Conservation (phyloP, 2,888 invertebrate genomes). For the Sphaerophoria taeniata region DNA sequence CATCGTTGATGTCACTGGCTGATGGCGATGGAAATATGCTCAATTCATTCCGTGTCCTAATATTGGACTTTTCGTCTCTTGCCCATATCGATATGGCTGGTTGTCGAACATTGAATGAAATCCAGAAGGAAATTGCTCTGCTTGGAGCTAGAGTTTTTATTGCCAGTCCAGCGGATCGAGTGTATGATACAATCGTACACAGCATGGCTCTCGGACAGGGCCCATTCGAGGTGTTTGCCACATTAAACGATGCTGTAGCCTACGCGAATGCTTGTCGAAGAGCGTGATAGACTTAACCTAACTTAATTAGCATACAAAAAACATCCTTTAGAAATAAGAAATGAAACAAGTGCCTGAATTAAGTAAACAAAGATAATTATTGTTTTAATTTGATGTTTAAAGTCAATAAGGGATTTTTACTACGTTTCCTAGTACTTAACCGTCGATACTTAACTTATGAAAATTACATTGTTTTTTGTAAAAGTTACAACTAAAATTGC, state of each 20-base stretch:
- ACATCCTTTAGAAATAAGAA: slow-evolving; percentile 34
- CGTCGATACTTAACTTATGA: slow-evolving; percentile 22
- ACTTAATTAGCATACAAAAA: slow-evolving; percentile 7
- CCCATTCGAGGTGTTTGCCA: slow-evolving; percentile 84
- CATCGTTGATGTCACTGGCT: slow-evolving; percentile 58
- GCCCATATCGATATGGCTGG: slow-evolving; percentile 87
- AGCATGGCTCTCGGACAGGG: slow-evolving; percentile 81
- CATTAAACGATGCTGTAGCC: slow-evolving; percentile 86
- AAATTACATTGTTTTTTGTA: slow-evolving; percentile 7
- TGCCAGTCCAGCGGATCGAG: slow-evolving; percentile 84
- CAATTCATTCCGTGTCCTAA: slow-evolving; percentile 79
- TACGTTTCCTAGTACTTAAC: slow-evolving; percentile 41
- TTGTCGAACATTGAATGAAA: slow-evolving; percentile 84
- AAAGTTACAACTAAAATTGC: background rate
- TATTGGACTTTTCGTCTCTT: slow-evolving; percentile 86
- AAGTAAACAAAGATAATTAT: background rate
- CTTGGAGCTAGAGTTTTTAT: slow-evolving; percentile 84
- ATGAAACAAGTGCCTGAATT: slow-evolving; percentile 63
- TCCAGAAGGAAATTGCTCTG: slow-evolving; percentile 84
- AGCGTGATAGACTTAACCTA: slow-evolving; percentile 71
- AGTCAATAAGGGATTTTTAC: background rate
- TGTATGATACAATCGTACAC: slow-evolving; percentile 81
- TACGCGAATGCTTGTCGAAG: slow-evolving; percentile 81
- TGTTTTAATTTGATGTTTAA: slow-evolving; percentile 21
- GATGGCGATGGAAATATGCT: slow-evolving; percentile 54